phyloP scores from a whole-genome alignment of 2,797 vertebrate species.

The Orestias chungarensis region DNA sequence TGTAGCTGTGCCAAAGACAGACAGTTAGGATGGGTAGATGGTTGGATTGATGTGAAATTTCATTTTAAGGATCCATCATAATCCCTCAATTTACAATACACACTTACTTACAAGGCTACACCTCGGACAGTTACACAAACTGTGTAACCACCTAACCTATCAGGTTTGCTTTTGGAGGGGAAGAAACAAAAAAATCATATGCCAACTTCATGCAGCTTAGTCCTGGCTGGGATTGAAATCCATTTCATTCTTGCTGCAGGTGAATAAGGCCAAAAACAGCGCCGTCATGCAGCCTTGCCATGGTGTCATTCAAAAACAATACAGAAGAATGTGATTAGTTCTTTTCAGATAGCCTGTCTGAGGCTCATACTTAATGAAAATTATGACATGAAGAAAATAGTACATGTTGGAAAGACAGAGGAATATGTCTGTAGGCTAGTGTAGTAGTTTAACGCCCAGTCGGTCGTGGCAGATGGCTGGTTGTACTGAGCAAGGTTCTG shows the following conservation, averaged over 20 bases:
- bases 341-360: neutral
- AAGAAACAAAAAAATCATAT: neutral
- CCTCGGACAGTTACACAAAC: neutral
- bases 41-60: neutral
- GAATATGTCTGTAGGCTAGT: constrained; percentile 1
- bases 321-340: neutral
- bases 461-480: no score
- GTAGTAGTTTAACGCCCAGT: no score
- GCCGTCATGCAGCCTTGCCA: neutral
- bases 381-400: neutral
- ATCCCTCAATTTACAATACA: neutral
- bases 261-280: neutral
- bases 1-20: neutral
- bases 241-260: neutral
- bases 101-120: neutral
- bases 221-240: neutral
- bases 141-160: neutral
- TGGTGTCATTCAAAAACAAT: neutral
- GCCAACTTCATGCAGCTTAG: neutral
- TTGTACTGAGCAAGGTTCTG: no score
- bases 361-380: constrained; percentile 11
- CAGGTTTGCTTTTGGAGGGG: neutral
- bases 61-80: no score
- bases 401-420: neutral
- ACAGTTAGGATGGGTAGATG: neutral